These are phyloP conservation scores for Emmelina monodactyla DNA, from an alignment of 2,888 invertebrate genomes.

Conservation along the genomic window DNA sequence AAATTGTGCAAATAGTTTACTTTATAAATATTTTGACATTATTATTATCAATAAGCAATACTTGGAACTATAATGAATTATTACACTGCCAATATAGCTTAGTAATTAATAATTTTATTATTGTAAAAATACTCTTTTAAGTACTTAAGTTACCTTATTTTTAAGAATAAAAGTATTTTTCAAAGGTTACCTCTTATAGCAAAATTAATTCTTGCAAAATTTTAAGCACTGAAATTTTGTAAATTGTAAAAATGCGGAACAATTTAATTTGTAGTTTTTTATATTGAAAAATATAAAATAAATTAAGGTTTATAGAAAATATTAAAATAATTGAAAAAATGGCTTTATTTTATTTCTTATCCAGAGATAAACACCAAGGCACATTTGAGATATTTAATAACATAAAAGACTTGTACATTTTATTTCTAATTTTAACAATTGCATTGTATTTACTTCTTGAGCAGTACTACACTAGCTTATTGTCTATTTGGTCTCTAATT, in stretches of 20 bases:
- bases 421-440: no score
- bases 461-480: no score
- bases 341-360: no score
- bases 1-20: no score
- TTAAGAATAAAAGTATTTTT: slow-evolving; percentile 25
- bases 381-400: no score
- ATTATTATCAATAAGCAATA: no score
- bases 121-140: slow-evolving; percentile 20
- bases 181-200: slow-evolving; percentile 37
- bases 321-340: slow-evolving; percentile 20
- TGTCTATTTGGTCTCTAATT: no score
- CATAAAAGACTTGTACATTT: no score
- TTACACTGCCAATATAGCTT: neutral
- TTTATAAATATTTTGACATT: no score
- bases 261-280: slow-evolving; percentile 19
- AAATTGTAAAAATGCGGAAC: slow-evolving; percentile 19
- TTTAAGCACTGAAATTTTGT: slow-evolving; percentile 19
- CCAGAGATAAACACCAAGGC: no score
- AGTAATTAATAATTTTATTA: slow-evolving; percentile 16
- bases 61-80: neutral
- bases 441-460: no score
- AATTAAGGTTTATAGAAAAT: slow-evolving; percentile 27
- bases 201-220: neutral
- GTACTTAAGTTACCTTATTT: slow-evolving; percentile 40
- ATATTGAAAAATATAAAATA: slow-evolving; percentile 19